A percentile compares a stretch with the other conserved stretches of the same genome.
phyloP scores from a whole-genome alignment of 2,797 vertebrate genomes.

The Hydrophis major region DNA sequence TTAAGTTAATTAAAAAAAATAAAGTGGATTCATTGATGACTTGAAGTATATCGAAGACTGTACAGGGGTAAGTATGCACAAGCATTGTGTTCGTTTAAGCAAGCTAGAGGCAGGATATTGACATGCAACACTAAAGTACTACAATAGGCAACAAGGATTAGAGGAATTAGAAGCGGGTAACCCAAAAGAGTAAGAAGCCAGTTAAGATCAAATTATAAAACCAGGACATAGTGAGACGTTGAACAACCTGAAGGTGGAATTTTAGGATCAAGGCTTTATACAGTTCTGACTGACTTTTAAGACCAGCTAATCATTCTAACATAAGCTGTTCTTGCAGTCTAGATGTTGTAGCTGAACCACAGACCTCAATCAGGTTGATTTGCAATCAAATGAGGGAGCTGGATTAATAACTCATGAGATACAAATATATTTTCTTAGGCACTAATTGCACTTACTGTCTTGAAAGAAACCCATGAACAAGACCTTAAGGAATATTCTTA shows the following conservation, averaged over 20 bases:
- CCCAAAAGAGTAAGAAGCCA: neutral
- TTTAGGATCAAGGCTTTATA: neutral
- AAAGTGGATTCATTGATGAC: neutral
- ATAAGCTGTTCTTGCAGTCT: neutral
- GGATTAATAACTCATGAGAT: neutral
- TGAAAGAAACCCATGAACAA: conserved; percentile 31
- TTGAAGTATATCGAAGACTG: neutral
- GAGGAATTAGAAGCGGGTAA: neutral
- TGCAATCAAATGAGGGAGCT: neutral
- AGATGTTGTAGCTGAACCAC: neutral
- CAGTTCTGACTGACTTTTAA: neutral
- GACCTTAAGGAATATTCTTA: conserved; percentile 26
- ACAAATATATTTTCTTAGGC: conserved; percentile 2
- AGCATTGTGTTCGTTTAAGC: neutral
- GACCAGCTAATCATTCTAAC: neutral
- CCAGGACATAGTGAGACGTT: neutral
- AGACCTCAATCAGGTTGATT: neutral
- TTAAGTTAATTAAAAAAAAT: neutral
- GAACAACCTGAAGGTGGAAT: neutral
- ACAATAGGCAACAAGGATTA: neutral
- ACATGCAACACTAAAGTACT: neutral
- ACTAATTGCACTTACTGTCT: conserved; percentile 17
- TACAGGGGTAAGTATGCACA: neutral
- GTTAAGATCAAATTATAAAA: neutral
- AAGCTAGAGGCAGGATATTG: neutral